Base-by-base conservation (phyloP, 2,797 vertebrate species). In the Ceryle rudis region DNA sequence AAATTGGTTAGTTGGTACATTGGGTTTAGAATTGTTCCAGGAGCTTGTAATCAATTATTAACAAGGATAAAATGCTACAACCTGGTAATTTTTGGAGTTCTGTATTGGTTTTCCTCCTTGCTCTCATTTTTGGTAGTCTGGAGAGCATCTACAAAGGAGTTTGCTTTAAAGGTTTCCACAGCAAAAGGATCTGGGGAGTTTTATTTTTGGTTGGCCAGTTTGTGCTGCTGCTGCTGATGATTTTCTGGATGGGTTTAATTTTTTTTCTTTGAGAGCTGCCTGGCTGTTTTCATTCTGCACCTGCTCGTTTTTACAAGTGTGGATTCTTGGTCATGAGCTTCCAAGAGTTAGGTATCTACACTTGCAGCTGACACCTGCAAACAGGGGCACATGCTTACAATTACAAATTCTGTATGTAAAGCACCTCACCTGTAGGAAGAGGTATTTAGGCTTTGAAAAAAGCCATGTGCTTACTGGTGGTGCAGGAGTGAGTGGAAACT, bases 41-140 rank as follows among this genome's bases (percentile, higher is more conserved):
- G 72, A 93, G 64, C 72, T 93, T 2, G 9, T 84, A 85, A 95
- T 94, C 88, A 92, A 54, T 73, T 95, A 89, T 82, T 95, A 92
- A 92, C 52, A 44, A 87, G 25, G 61, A 57, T 33, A 74, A 85
- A 93, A 87, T 58, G 94, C 74, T 61, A 80, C 86, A 79, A 66
- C 70, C 41, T 37, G 5, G 73, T 91, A 58, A 75, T 81, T 58
- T 37, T 90, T 4, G 55, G 58, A 31, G 55, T 70, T 92, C 81
- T 13, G 2, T 22, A 4, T 55, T 64, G 22, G 60, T 70, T 93
- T 91, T 15, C 18, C 31, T 86, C 25, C 44, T 77, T n/a, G 31
- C 23, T 86, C 4, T 33, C 33, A 54, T 86, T 92, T 95, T 90
- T 2, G 5, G 67, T 80, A 60, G 70, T 72, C 61, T 88, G 82